Base-by-base conservation (phyloP, 2,113 vertebrate genomes). In the Limanda limanda region DNA sequence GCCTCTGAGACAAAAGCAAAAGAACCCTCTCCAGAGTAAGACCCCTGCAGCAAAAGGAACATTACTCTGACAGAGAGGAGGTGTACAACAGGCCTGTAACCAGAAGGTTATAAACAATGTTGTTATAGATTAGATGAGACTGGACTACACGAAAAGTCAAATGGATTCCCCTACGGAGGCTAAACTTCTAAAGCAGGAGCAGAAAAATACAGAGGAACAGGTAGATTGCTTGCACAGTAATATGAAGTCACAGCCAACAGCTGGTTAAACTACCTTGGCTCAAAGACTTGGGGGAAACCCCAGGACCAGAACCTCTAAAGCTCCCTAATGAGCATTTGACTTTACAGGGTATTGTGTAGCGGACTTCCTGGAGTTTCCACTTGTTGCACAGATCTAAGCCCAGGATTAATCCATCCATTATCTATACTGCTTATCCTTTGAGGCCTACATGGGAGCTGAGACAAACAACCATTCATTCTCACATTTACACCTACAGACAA, bases 1-100 rank as follows among this genome's bases (percentile, higher is more conserved):
- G 66, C 79, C 78, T 60, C 70, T 5, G 81, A 85, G 86, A 93
- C 92, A 93, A 94, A 94, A 90, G 89, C 81, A 74, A 88, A 88
- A 85, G 82, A 87, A 85, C 82, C 83, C 75, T 68, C 79, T 78
- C 56, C 60, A 51, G 58, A 42, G 77, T 68, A 86, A 68, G 62
- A 59, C 37, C 21, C 40, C 82, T 60, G 31, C 70, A 62, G 31
- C 66, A 62, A 10, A n/a, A 68, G 67, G 56, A 61, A 42, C 64
- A 74, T 60, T 57, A 35, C 56, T 58, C 68, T 76, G 52, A 73
- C 61, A 63, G 74, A 82, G 67, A 56, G 35, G 73, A 40, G 60
- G 68, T 55, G 21, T 54, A 45, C 67, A 76, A 52, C 67, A 69
- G 25, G 10, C 54, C 63, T 71, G 11, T 11, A 51, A 66, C 21